phyloP scores from a whole-genome alignment of 2,888 invertebrate species.

The Sesamia inferens region DNA sequence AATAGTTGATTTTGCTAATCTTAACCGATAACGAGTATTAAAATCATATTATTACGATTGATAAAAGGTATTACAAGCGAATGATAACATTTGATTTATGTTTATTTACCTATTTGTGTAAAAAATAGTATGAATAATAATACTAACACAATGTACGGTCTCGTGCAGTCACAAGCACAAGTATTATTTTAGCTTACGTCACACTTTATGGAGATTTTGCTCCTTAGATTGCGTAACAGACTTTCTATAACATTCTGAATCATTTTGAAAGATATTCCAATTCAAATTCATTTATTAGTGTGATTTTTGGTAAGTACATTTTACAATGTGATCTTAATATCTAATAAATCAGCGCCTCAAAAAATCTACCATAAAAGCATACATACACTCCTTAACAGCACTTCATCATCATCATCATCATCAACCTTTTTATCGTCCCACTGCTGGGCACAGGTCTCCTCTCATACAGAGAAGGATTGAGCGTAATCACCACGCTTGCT shows the following conservation, averaged over 20 bases:
- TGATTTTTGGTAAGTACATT: no score
- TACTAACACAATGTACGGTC: constrained; percentile 2
- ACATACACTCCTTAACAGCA: no score
- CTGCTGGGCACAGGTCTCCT: no score
- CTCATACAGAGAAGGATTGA: no score
- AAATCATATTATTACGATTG: constrained; percentile 79
- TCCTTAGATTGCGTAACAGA: not conserved
- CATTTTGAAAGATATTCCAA: not conserved
- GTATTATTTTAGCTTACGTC: not conserved
- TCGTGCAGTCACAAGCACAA: constrained; percentile 11
- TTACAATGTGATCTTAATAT: no score
- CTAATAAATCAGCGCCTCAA: no score
- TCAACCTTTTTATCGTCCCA: no score
- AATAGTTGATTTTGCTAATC: constrained; percentile 82
- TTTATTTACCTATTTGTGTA: constrained; percentile 63
- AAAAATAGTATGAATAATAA: constrained; percentile 8
- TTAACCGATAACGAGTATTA: constrained; percentile 80
- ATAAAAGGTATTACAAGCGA: constrained; percentile 82
- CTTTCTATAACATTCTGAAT: not conserved
- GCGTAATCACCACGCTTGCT: no score
- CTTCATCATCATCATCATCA: no score
- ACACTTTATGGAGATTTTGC: not conserved
- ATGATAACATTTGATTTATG: constrained; percentile 90
- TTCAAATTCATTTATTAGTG: no score
- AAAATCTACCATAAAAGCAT: no score